Evolutionary conservation across 1,140 invertebrate genomes (phyloP).

Genomic region (Carcinoscorpius rotundicauda): DNA sequence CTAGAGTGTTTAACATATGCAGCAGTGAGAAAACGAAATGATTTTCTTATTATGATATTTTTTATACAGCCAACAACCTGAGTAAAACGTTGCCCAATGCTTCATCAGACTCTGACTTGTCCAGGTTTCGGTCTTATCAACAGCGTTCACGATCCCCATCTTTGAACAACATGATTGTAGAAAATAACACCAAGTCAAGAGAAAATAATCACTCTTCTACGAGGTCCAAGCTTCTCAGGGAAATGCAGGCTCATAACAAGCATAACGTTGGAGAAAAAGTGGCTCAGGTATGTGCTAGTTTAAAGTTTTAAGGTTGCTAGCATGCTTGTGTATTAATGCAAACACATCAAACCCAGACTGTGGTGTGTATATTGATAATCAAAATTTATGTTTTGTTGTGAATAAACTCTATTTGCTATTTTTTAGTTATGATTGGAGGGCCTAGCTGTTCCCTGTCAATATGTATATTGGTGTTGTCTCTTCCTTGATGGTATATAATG

Average conservation of each 20-base stretch:
- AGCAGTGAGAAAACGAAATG: no score
- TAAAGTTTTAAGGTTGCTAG: no score
- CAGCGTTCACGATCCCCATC: slow-evolving; percentile 45
- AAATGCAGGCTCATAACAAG: slow-evolving; percentile 40
- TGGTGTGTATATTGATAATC: no score
- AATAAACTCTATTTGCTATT: no score
- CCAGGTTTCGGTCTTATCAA: slow-evolving; percentile 47
- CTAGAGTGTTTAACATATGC: no score
- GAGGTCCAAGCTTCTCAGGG: slow-evolving; percentile 22
- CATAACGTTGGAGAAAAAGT: slow-evolving; percentile 72
- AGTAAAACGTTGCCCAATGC: slow-evolving; percentile 51
- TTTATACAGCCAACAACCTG: slow-evolving; percentile 31
- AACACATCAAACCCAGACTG: no score
- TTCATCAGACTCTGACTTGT: slow-evolving; percentile 63
- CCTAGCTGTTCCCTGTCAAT: no score
- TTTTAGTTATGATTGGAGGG: no score
- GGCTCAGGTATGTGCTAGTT: slow-evolving; percentile 50
- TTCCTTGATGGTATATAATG: no score
- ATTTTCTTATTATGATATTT: slow-evolving; percentile 6
- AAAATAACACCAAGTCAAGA: slow-evolving; percentile 30
- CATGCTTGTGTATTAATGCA: no score
- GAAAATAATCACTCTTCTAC: slow-evolving; percentile 25
- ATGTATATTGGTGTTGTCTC: no score
- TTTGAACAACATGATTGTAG: slow-evolving; percentile 48
- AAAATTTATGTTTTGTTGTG: no score